Evolutionary conservation across 2,888 invertebrate species (phyloP).

Genomic region (Drosophila koepferae): DNA sequence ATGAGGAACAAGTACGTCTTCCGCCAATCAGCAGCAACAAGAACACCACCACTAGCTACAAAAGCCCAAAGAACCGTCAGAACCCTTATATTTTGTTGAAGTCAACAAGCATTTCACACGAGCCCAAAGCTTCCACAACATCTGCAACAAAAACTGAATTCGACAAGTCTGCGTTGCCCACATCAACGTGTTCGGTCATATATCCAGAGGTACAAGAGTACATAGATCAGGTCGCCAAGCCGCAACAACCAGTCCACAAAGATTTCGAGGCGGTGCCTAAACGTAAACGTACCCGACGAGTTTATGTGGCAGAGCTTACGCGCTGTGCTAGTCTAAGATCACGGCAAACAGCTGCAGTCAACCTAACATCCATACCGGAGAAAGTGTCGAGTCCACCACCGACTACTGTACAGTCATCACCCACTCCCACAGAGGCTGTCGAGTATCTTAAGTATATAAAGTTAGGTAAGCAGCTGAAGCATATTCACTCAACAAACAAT

Average conservation of each 20-base stretch:
- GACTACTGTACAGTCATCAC: constrained; percentile 38
- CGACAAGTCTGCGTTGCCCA: constrained; percentile 4
- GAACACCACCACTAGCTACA: constrained; percentile 18
- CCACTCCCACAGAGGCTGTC: constrained; percentile 53
- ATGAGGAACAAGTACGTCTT: constrained; percentile 83
- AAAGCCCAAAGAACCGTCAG: constrained; percentile 11
- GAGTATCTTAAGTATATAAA: constrained; percentile 47
- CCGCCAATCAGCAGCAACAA: constrained; percentile 59
- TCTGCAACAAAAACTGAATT: neutral
- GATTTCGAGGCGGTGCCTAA: constrained; percentile 23
- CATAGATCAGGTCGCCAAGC: constrained; percentile 42
- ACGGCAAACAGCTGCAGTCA: constrained; percentile 27
- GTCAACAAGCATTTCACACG: constrained; percentile 4
- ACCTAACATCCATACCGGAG: constrained; percentile 8
- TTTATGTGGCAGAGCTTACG: constrained; percentile 51
- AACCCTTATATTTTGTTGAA: neutral
- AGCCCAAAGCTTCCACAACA: constrained; percentile 30
- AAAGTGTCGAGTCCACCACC: constrained; percentile 17
- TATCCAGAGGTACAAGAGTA: constrained; percentile 42
- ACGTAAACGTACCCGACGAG: constrained; percentile 58
- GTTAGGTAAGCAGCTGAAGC: constrained; percentile 36
- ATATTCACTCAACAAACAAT: neutral
- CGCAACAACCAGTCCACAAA: constrained; percentile 9
- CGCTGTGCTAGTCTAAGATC: constrained; percentile 65
- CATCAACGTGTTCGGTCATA: constrained; percentile 7